Evolutionary conservation across 2,888 invertebrate species (phyloP), one percentile per base, ranked within the genome.

Genomic region (Strigamia maritima): DNA sequence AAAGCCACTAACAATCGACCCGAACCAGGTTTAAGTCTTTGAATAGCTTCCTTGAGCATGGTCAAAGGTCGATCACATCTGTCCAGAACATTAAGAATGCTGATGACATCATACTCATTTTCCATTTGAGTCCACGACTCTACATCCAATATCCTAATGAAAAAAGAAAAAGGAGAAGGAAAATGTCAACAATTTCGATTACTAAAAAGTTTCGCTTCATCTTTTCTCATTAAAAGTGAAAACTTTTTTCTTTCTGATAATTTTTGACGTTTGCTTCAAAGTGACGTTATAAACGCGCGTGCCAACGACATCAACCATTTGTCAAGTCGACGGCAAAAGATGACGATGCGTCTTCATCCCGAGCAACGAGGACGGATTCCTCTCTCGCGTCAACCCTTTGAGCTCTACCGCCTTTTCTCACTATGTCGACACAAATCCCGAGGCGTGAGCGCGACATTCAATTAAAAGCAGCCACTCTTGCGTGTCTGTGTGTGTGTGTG

Each of bases 11-110:
- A 85, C 26, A 94, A 89, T 31, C 91, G 87, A 0, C 96, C 96
- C 24, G 82, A 83, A 78, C 90, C 90, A 0, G 92, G 91, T 7
- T 90, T 89, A 74, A 98, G 87, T 0, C 92, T 90, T 24, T 88
- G 85, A 82, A 90, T 90, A 35, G 98, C 93, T 83, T 93, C 90
- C 78, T 89, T 87, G 82, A 99, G 88, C 83, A 98, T 89, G 79
- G 91, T 90, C 81, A 91, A 87, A 0, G 98, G 97, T 82, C 90
- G 90, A 85, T 92, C 93, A 88, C 97, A 97, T 79, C 98, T 91
- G 87, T 99, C 98, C 82, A 98, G 88, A 40, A 98, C 90, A 87
- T 99, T 99, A 81, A 99, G 88, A 87, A 97, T 97, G 81, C 92
- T 90, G 82, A 97, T 92, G 81, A 94, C 90, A 84, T 94, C 92